phyloP scores from a whole-genome alignment of 2,888 invertebrate genomes.

The Acholoe squamosa region DNA sequence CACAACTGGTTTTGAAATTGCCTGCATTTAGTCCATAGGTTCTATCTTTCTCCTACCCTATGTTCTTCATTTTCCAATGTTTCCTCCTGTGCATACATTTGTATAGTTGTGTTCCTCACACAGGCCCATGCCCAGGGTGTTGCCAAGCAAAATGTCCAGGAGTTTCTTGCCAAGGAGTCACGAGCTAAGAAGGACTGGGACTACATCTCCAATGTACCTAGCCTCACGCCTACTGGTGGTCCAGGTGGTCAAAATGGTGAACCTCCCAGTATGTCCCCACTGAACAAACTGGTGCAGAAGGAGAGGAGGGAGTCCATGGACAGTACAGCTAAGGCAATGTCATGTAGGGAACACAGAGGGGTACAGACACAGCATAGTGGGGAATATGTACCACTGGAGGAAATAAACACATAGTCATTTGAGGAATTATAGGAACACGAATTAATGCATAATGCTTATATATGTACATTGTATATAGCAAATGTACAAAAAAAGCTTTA shows the following conservation, averaged over 20 bases:
- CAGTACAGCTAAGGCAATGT: not conserved
- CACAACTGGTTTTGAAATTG: too few species aligned
- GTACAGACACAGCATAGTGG: not conserved
- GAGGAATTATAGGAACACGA: too few species aligned
- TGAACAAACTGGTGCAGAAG: constrained; percentile 39
- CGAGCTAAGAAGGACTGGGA: constrained; percentile 37
- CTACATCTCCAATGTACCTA: constrained; percentile 43
- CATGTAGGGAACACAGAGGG: not conserved
- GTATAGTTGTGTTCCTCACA: not conserved
- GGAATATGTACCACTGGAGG: constrained; percentile 1
- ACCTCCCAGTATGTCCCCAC: constrained; percentile 29
- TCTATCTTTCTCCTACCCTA: too few species aligned
- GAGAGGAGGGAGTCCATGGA: constrained; percentile 24
- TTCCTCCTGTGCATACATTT: too few species aligned
- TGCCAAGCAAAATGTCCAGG: not conserved
- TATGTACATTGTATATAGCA: too few species aligned
- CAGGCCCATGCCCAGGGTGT: constrained; percentile 17
- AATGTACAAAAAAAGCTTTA: too few species aligned
- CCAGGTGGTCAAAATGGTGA: not conserved
- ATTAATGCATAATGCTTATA: too few species aligned
- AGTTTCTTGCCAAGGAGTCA: not conserved
- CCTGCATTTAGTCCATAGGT: too few species aligned
- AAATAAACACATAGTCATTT: not conserved
- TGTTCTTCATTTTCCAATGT: too few species aligned
- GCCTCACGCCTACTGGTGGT: constrained; percentile 3